Evolutionary conservation across 2,113 vertebrate species (phyloP).

Genomic region (Mesitornis unicolor): DNA sequence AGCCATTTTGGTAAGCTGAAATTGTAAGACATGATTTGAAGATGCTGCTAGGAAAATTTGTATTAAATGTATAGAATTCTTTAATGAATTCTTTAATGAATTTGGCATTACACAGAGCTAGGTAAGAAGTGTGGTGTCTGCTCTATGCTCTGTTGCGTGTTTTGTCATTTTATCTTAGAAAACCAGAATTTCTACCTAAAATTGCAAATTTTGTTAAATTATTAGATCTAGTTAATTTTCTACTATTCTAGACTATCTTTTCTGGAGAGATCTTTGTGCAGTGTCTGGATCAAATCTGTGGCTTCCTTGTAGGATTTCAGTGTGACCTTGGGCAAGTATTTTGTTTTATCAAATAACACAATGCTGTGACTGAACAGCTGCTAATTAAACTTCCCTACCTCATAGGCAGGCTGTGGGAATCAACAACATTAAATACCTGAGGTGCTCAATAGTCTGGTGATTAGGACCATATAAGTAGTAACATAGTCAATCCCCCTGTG

Average conservation of each 20-base stretch:
- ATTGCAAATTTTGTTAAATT: fast-evolving
- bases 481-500: background rate
- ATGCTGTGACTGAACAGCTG: background rate
- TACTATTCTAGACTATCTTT: background rate
- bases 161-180: background rate
- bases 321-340: background rate
- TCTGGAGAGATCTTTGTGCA: background rate
- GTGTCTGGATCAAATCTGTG: background rate
- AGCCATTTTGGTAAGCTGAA: background rate
- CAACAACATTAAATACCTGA: constrained; percentile 1
- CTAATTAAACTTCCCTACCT: background rate
- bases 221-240: background rate
- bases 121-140: background rate
- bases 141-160: background rate
- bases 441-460: background rate
- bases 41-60: background rate
- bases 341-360: background rate
- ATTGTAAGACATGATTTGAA: background rate
- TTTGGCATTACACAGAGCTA: background rate
- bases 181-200: background rate
- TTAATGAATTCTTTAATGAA: background rate
- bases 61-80: background rate
- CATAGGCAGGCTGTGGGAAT: constrained; percentile 18
- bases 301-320: background rate
- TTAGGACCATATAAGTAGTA: constrained; percentile 22